These are phyloP conservation scores for Tadarida brasiliensis DNA, from an alignment of 2,797 vertebrate genomes.

Conservation along the genomic window DNA sequence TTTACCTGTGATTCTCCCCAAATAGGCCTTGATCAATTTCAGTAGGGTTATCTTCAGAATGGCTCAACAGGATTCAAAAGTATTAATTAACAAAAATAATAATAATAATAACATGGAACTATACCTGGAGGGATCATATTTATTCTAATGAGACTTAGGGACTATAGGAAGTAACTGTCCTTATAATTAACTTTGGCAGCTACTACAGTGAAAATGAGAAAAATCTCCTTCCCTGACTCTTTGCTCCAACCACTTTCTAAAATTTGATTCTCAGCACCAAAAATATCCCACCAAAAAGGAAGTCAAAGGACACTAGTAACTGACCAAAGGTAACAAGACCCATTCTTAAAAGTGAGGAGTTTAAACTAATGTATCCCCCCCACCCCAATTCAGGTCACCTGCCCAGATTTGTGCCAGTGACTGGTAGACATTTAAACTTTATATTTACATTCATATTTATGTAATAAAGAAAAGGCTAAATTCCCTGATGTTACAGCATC, in stretches of 20 bases:
- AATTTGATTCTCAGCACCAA: background rate
- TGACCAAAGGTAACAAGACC: background rate
- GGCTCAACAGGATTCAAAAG: background rate
- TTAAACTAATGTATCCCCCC: background rate
- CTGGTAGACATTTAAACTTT: background rate
- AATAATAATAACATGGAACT: background rate
- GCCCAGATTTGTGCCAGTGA: background rate
- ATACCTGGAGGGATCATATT: background rate
- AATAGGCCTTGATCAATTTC: background rate
- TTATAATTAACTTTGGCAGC: background rate
- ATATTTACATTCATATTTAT: background rate
- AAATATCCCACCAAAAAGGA: background rate
- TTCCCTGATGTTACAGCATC: background rate
- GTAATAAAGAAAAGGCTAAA: constrained; percentile 52
- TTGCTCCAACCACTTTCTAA: background rate
- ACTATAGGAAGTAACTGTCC: background rate
- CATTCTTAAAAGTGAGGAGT: background rate
- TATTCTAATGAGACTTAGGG: constrained; percentile 10
- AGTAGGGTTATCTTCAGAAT: background rate
- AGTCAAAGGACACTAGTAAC: background rate
- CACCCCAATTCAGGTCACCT: background rate
- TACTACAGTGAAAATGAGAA: background rate
- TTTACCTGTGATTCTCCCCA: background rate
- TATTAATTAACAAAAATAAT: background rate
- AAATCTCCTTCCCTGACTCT: background rate